A percentile compares a stretch with the other conserved stretches of the same genome.
Evolutionary conservation across 2,113 vertebrate genomes (phyloP).

Genomic region (Gasterosteus aculeatus): DNA sequence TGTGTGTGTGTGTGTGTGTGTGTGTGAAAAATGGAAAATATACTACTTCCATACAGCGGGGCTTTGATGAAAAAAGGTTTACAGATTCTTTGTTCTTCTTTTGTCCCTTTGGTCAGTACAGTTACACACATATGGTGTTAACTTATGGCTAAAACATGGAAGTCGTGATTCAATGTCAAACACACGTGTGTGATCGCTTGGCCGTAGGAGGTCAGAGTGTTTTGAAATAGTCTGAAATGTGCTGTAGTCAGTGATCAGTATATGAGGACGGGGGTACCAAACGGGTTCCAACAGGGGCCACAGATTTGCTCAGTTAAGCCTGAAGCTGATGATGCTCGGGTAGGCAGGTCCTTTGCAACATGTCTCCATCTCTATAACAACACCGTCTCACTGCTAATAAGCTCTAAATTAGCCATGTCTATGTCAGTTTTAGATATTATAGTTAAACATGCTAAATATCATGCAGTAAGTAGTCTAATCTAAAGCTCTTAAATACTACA

Average conservation of each 20-base stretch:
- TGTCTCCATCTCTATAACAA: conserved; percentile 70
- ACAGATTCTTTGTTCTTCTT: conserved; percentile 64
- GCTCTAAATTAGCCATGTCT: conserved; percentile 79
- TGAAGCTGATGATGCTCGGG: conserved; percentile 75
- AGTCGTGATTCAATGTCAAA: conserved; percentile 57
- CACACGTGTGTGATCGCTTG: conserved; percentile 40
- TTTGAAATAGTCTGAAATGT: conserved; percentile 14
- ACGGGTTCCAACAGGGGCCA: conserved; percentile 10
- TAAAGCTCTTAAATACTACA: conserved; percentile 45
- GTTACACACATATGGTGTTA: conserved; percentile 57
- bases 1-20: conserved; percentile 14
- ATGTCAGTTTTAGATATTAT: conserved; percentile 57
- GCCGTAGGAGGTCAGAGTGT: conserved; percentile 31
- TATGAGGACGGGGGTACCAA: conserved; percentile 2
- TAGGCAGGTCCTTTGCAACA: conserved; percentile 78
- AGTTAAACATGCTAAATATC: conserved; percentile 67
- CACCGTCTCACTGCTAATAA: conserved; percentile 85
- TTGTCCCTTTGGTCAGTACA: conserved; percentile 63
- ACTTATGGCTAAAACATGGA: conserved; percentile 57
- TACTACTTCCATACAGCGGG: conserved; percentile 56
- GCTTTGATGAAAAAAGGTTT: conserved; percentile 63
- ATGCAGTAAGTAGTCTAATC: conserved; percentile 64
- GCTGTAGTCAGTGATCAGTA: conserved; percentile 15
- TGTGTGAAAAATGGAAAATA: conserved; percentile 52
- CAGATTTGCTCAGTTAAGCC: conserved; percentile 30